Evolutionary conservation across 1,140 invertebrate species (phyloP), one percentile per base, ranked within the genome.

Genomic region (Drosophila aff.): DNA sequence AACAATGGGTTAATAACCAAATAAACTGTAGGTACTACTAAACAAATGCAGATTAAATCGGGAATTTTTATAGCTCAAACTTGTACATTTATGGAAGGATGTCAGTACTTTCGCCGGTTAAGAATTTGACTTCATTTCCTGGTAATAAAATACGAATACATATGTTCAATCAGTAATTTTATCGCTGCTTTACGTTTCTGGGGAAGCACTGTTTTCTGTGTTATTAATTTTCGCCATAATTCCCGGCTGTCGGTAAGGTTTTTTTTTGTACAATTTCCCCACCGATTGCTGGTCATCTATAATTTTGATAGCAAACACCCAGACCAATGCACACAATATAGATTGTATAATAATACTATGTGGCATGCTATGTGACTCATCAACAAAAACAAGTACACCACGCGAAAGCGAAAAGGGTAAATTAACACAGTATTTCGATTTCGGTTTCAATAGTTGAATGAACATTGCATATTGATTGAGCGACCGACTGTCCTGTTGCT

Each of bases 261-360:
- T 23, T 71, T 68, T 67, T 55, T 28, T 33, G 31, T 60, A 52
- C 53, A 73, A 40, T 72, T 60, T 61, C 53, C 53, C 44, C 46
- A 18, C 28, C 53, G 55, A 72, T 73, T 60, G 53, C 68, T 73
- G 69, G 69, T 73, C 69, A 73, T 73, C 67, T 50, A 73, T 73
- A 73, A 73, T 73, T 44, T 73, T 73, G 69, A 73, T 73, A 73
- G 69, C 69, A 73, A 73, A 73, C 52, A 43, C 53, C 18, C 50
- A 40, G 53, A 40, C 53, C 36, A 40, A 26, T 46, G 63, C 63
- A 66, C 38, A 49, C 52, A 43, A 53, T 52, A 73, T 73, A 73
- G 74, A 78, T 78, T 78, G 75, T 78, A 78, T 78, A 78, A 77
- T 77, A 77, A 74, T 69, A 50, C 49, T 46, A 46, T 68, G 43